Conservation (phyloP, 2,113 vertebrate species). For the Lates calcarifer region DNA sequence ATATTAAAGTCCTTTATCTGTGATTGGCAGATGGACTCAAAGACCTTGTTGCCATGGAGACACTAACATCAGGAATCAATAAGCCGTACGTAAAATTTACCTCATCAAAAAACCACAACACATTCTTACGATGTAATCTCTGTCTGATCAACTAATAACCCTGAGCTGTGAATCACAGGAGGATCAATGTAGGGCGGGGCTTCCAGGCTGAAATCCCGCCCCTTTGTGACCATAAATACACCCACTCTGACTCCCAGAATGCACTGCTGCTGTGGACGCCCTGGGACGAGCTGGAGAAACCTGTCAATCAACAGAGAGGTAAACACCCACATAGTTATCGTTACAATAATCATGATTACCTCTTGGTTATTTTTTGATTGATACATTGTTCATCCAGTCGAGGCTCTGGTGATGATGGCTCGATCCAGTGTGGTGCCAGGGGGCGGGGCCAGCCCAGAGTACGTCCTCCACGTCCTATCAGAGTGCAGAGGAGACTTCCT, state of each 20-base stretch:
- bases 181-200: conserved; percentile 59
- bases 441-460: conserved; percentile 43
- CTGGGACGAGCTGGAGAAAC: conserved; percentile 37
- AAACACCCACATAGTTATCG: background rate
- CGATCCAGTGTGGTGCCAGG: conserved; percentile 64
- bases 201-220: conserved; percentile 67
- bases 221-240: background rate
- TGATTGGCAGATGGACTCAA: conserved; percentile 43
- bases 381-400: conserved; percentile 40
- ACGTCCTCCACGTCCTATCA: conserved; percentile 57
- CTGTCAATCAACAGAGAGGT: conserved; percentile 64
- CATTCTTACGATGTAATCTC: no score
- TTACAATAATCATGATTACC: background rate
- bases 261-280: conserved; percentile 65
- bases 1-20: background rate
- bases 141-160: background rate
- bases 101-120: background rate
- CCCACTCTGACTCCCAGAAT: conserved; percentile 54
- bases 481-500: conserved; percentile 68
- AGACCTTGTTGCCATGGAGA: conserved; percentile 39
- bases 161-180: conserved; percentile 45
- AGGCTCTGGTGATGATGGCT: conserved; percentile 61
- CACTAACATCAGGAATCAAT: conserved; percentile 22
- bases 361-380: background rate
- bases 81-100: conserved; percentile 35